Evolutionary conservation across 2,113 vertebrate species (phyloP), one percentile per base, ranked within the genome.

Genomic region (Craseonycteris thonglongyai): DNA sequence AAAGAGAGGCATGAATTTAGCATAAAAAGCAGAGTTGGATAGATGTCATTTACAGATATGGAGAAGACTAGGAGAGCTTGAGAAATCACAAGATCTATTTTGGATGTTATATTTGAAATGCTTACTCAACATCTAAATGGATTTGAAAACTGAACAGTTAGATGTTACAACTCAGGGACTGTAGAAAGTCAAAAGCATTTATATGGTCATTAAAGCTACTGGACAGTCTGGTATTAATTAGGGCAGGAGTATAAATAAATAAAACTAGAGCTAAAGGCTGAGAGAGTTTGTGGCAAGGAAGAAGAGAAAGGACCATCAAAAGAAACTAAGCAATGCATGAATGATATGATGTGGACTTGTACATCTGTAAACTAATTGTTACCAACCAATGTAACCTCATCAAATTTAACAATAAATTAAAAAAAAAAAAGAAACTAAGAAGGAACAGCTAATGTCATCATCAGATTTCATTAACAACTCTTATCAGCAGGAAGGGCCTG

Each of bases 371-470:
- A n/a, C n/a, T n/a, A n/a, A n/a, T n/a, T n/a, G n/a, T n/a, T n/a
- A n/a, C n/a, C n/a, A n/a, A n/a, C n/a, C n/a, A n/a, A n/a, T n/a
- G n/a, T n/a, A n/a, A n/a, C n/a, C n/a, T n/a, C n/a, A n/a, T n/a
- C n/a, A n/a, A n/a, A n/a, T n/a, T n/a, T n/a, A n/a, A n/a, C n/a
- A n/a, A n/a, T n/a, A n/a, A n/a, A n/a, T n/a, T n/a, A n/a, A 45
- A 51, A 61, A 5, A 5, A 78, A 15, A 45, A 51, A 61, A 5
- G 7, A 78, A 15, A 33, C 10, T 4, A 14, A 42, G 15, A 2
- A 2, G 6, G 2, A 22, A 1, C 0, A 21, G 13, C 18, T 5
- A 21, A 30, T 2, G 12, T 9, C 74, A 1, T 75, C 16, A 3
- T 28, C 24, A 11, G 6, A 26, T 58, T 12, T 1, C 8, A 18